Base-by-base conservation (phyloP, 2,113 vertebrate species). In the Mustela lutreola region DNA sequence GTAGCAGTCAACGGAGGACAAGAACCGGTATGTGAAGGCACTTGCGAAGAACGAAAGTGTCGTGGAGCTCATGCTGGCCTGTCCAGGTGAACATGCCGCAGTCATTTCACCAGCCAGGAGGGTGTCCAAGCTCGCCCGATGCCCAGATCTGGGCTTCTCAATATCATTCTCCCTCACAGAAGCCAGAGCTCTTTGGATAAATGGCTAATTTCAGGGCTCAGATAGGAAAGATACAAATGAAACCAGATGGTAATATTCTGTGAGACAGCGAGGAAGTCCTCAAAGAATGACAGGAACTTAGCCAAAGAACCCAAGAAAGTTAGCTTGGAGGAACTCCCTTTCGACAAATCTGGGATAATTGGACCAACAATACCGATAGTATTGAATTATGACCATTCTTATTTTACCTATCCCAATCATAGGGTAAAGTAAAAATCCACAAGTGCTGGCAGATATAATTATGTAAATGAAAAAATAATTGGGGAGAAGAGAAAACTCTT, bases 21-120 rank as follows among this genome's bases (percentile, higher is more conserved):
- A 26, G 39, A 63, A 33, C 7, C 16, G 9, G 4, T 24, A 8
- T 4, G 5, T 56, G 75, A 63, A 24, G 62, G 7, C 26, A 42
- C 33, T 42, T 18, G 12, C 6, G 60, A 73, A 73, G 63, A 7
- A 18, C 4, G 10, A 42, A 80, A 33, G 18, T 21, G 39, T 45
- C 15, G 1, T 7, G 7, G 1, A 15, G 58, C 48, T 48, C 36
- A 39, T 4, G n/a, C 15, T 36, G n/a, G 56, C 2, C 0, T 45
- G 56, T 39, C 45, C 63, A 16, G 31, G 58, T 0, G 2, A 39
- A 78, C n/a, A 39, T 1, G 5, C 16, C 2, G 11, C 11, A n/a
- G 21, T 28, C 22, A 81, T 26, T 76, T 19, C 5, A 16, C 36
- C 65, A 6, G 3, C 60, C 33, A 45, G 63, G 26, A 28, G 11